A percentile compares a stretch with the other conserved stretches of the same genome.
phyloP scores from a whole-genome alignment of 2,113 vertebrate genomes.

The Haliaeetus leucogaster region DNA sequence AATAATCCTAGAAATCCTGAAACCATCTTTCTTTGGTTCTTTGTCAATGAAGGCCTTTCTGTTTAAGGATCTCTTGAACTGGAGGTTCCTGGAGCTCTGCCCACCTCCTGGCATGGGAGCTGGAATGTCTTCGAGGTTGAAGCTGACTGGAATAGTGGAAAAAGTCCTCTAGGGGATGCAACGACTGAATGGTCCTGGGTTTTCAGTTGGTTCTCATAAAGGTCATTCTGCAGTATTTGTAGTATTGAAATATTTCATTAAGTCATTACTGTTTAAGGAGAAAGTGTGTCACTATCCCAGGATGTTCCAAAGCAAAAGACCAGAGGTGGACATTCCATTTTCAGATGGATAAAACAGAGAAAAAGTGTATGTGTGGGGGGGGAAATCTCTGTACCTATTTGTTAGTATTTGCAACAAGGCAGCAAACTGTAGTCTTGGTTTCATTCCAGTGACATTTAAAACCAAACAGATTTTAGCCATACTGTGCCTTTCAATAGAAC shows the following conservation, averaged over 20 bases:
- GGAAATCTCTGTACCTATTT: neutral
- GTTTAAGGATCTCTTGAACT: neutral
- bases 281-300: neutral
- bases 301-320: neutral
- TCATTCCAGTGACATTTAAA: neutral
- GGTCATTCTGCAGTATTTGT: neutral
- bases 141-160: neutral
- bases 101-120: neutral
- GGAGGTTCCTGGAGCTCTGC: neutral
- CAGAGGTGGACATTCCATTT: neutral
- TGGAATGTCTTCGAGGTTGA: neutral
- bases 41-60: neutral
- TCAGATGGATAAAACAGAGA: neutral
- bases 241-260: neutral
- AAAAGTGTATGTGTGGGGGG: too few relatives aligned
- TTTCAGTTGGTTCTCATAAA: neutral
- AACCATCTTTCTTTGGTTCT: neutral
- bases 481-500: neutral
- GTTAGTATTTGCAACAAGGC: neutral
- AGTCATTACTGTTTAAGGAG: neutral
- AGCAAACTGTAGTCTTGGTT: neutral
- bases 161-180: neutral
- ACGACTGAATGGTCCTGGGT: neutral
- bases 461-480: neutral
- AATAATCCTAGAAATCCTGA: neutral